These are phyloP conservation scores for Boulengerochromis microlepis DNA, from an alignment of 2,113 vertebrate species.

Conservation along the genomic window DNA sequence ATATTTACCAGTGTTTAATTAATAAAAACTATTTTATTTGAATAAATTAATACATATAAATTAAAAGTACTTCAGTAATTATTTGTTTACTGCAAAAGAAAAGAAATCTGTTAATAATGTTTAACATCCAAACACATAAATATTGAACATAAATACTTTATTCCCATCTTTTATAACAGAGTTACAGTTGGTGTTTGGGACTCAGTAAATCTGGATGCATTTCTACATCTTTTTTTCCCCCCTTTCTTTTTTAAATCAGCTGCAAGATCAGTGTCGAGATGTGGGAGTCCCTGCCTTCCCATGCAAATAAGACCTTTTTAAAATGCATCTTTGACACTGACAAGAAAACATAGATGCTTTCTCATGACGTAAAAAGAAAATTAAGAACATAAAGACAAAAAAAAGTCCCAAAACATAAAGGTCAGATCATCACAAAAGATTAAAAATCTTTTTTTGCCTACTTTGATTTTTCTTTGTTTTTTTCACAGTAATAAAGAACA, in stretches of 20 bases:
- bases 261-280: neutral
- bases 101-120: neutral
- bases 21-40: conserved; percentile 60
- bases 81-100: neutral
- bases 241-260: neutral
- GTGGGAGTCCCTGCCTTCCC: neutral
- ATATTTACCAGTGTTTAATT: conserved; percentile 53
- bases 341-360: neutral
- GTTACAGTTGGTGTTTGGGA: conserved; percentile 21
- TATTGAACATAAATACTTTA: neutral
- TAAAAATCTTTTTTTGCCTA: neutral
- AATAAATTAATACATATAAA: conserved; percentile 52
- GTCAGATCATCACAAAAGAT: neutral
- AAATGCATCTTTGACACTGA: neutral
- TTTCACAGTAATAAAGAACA: neutral
- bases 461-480: neutral
- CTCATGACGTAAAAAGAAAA: neutral
- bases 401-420: neutral
- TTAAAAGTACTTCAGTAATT: neutral
- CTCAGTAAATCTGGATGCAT: neutral
- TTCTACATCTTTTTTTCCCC: neutral
- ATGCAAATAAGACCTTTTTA: neutral
- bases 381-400: neutral
- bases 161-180: neutral
- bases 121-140: neutral